phyloP scores from a whole-genome alignment of 2,888 invertebrate genomes.

The Seira sanloemensis region DNA sequence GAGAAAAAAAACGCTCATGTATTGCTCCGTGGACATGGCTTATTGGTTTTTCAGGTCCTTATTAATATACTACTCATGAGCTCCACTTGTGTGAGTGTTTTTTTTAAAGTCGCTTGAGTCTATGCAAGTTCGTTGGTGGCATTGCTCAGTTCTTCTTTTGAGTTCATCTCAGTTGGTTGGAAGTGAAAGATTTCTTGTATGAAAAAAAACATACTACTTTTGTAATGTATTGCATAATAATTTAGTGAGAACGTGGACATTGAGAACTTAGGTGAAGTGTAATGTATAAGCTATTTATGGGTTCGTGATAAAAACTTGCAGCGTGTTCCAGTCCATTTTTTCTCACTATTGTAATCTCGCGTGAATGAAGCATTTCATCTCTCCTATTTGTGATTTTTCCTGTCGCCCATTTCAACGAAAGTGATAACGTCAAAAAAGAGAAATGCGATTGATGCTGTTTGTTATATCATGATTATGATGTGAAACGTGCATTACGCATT shows the following conservation, averaged over 20 bases:
- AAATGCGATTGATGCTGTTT: neutral
- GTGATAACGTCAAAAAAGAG: neutral
- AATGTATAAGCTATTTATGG: neutral
- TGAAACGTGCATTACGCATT: neutral
- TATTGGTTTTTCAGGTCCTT: slow-evolving; percentile 10
- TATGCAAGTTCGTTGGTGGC: neutral
- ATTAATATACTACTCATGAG: neutral
- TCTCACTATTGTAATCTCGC: neutral
- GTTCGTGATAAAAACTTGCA: neutral
- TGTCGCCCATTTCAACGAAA: neutral
- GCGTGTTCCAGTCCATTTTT: neutral
- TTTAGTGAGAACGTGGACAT: neutral
- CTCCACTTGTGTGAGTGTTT: neutral
- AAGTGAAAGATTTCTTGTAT: neutral
- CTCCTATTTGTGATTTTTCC: neutral
- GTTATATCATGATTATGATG: neutral
- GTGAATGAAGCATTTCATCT: neutral
- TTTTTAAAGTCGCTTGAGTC: neutral
- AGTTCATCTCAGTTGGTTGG: slow-evolving; percentile 41
- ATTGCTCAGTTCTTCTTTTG: slow-evolving; percentile 43
- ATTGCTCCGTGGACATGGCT: neutral
- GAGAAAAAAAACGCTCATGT: too few species aligned
- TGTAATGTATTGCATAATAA: neutral
- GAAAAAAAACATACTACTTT: neutral
- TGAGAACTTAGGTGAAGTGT: neutral